Conservation (phyloP, 2,888 invertebrate genomes). For the Helleia helle region DNA sequence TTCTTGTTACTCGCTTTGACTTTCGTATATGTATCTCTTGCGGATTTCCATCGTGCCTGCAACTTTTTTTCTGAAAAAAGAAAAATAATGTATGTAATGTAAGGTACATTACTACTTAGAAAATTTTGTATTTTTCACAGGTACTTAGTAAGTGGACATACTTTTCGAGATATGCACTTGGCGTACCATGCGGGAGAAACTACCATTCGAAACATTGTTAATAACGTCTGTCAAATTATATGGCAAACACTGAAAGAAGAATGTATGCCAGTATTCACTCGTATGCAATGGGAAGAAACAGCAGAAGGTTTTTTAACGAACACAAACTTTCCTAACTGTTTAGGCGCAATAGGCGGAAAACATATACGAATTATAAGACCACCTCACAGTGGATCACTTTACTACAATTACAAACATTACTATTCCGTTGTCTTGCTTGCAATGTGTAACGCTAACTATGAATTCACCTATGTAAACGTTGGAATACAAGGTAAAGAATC, state of each 20-base stretch:
- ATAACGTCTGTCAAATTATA: slow-evolving; percentile 26
- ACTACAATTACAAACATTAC: too few species aligned
- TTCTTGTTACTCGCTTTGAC: slow-evolving; percentile 22
- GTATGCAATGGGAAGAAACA: slow-evolving; percentile 22
- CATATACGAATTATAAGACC: too few species aligned
- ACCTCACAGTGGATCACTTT: too few species aligned
- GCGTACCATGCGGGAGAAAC: slow-evolving; percentile 25
- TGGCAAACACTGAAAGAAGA: slow-evolving; percentile 23
- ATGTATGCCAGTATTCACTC: slow-evolving; percentile 22
- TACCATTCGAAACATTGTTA: slow-evolving; percentile 24
- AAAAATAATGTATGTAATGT: slow-evolving; percentile 4
- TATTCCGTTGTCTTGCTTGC: too few species aligned
- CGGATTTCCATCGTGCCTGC: slow-evolving; percentile 14
- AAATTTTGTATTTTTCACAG: slow-evolving; percentile 17
- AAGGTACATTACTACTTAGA: too few species aligned
- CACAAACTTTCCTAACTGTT: slow-evolving; percentile 20
- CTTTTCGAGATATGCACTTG: slow-evolving; percentile 23
- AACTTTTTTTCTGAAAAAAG: slow-evolving; percentile 4
- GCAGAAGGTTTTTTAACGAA: slow-evolving; percentile 22
- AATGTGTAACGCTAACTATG: too few species aligned
- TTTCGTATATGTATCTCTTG: slow-evolving; percentile 22
- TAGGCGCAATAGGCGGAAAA: background rate
- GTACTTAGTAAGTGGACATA: slow-evolving; percentile 24
- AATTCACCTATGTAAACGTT: slow-evolving; percentile 20
- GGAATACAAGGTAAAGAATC: slow-evolving; percentile 22